Base-by-base conservation (phyloP, 1,140 invertebrate species). In the Platyura marginata region DNA sequence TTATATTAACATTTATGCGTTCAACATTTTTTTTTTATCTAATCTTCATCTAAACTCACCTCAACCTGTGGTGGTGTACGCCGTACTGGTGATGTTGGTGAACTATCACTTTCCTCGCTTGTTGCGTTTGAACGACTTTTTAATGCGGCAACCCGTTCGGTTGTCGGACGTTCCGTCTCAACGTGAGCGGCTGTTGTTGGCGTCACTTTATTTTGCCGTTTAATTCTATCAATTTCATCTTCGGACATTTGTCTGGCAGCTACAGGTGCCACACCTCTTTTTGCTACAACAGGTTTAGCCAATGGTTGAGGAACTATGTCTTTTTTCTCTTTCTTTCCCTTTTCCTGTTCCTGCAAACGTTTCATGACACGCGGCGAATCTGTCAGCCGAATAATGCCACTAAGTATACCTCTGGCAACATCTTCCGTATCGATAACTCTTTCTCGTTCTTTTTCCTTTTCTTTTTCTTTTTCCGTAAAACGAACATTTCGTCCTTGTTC, bases 331-430 rank as follows among this genome's bases (percentile, higher is more conserved):
- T 81, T 77, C 52, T 82, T 83, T 18, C 75, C 75, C 44, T 72
- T 75, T 48, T 85, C 79, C 41, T 72, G 75, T 47, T 89, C 85
- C 49, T 88, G 77, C 41, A 92, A 67, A 39, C 86, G 77, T 59
- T 86, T 84, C 72, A 92, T 88, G 0, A 91, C 82, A 35, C 85
- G 68, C 0, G 86, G 81, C 23, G 84, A 90, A 56, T 93, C 89
- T n/a, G 75, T 75, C 3, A 92, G 63, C n/a, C 84, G 69, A 40
- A 84, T 82, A 53, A 93, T 88, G 34, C 88, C 89, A 59, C 85
- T 90, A 0, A 94, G 68, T 2, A 88, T 88, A 5, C 88, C 89
- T 42, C 79, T 69, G 3, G 84, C 78, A 1, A 83, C 85, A 54
- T 91, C 87, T 63, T 93, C 87, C 3, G 86, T 90, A 54, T 91